Percentiles rank a stretch among this genome's conserved stretches.
Conservation (phyloP, 2,113 vertebrate genomes). For the Rhinoderma darwinii region DNA sequence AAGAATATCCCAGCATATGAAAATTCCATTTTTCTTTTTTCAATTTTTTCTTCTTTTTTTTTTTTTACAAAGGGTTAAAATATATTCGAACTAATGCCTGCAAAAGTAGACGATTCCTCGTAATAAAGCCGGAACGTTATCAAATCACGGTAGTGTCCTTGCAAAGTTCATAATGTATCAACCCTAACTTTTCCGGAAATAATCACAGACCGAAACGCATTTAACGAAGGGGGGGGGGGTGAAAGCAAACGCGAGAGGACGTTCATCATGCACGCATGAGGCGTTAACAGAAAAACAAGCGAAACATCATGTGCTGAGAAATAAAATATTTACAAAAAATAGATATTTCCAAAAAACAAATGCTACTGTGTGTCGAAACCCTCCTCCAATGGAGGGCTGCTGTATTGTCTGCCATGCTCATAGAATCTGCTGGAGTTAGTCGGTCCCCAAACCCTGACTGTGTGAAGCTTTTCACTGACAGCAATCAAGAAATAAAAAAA, state of each 20-base stretch:
- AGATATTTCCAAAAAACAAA: neutral
- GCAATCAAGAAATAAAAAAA: neutral
- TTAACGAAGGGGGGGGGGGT: neutral
- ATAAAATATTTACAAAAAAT: conserved; percentile 25
- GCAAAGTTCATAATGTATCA: neutral
- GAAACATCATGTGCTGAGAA: neutral
- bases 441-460: conserved; percentile 23
- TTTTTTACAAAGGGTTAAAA: conserved; percentile 29
- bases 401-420: conserved; percentile 46
- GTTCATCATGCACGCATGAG: conserved; percentile 28
- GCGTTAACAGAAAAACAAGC: neutral
- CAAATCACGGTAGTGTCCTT: conserved; percentile 13
- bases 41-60: neutral
- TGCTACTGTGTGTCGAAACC: neutral
- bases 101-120: neutral
- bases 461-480: conserved; percentile 33
- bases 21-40: neutral
- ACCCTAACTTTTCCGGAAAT: conserved; percentile 1
- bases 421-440: conserved; percentile 45
- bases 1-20: neutral
- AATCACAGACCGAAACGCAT: neutral
- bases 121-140: neutral
- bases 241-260: neutral
- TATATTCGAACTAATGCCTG: neutral
- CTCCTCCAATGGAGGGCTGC: neutral